Base-by-base conservation (phyloP, 2,888 invertebrate species). In the Synanthedon formicaeformis region DNA sequence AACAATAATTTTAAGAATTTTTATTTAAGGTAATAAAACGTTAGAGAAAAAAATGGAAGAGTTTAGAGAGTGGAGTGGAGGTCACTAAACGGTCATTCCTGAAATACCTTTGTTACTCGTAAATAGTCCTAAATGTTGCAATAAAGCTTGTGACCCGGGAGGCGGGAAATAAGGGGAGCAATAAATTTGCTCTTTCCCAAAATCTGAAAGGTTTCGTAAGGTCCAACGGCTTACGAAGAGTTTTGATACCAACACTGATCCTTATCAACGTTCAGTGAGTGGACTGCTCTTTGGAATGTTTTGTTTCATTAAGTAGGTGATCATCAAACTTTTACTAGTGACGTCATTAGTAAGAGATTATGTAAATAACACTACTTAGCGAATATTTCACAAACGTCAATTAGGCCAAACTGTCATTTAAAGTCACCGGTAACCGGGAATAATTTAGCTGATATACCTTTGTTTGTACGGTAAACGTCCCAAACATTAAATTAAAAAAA, bases 121-220 rank as follows among this genome's bases (percentile, higher is more conserved):
- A 60, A 62, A 62, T 62, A 60, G 58, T 53, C 52, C 52, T 60
- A 55, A 59, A 58, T 60, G 59, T 55, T 62, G 55, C 57, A 57
- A 59, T 62, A 60, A 58, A 56, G 56, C 55, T 23, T 49, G 49
- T 16, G 16, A 49, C 49, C 49, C 18, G 55, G 51, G 51, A 45
- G 48, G 51, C 41, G 53, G 56, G 56, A 56, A 56, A 63, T 58
- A 56, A 55, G 58, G 56, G 52, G 45, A 50, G 54, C 54, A 54
- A 62, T 62, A 60, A 58, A 63, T 59, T 56, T 41, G 41, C 50
- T 48, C 48, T 14, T 45, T 40, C 52, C 52, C 50, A 34, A 50
- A 52, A 50, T 54, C 52, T 54, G 50, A n/a, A 40, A 52, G 51
- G 52, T 49, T 45, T 11, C 50, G 40, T 18, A 23, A 12, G 49